Evolutionary conservation across 2,888 invertebrate genomes (phyloP).

Genomic region (Cheilosia vernalis): DNA sequence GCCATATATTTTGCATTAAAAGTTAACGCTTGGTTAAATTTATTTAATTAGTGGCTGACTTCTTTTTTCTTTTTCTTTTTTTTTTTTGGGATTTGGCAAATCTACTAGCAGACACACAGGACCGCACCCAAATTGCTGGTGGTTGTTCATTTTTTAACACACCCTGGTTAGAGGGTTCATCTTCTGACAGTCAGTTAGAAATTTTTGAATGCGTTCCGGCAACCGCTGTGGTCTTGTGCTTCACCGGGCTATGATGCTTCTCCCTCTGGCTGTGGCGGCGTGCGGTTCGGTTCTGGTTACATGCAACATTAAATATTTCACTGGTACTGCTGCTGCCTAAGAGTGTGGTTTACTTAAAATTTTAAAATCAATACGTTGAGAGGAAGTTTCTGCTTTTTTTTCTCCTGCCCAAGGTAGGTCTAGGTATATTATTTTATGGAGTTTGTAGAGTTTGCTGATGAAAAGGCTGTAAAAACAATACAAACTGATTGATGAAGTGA

Average conservation of each 20-base stretch:
- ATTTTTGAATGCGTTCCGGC: constrained; percentile 56
- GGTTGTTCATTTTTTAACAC: constrained; percentile 61
- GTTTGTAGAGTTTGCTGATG: constrained; percentile 35
- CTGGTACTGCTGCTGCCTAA: constrained; percentile 21
- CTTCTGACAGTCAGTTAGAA: constrained; percentile 55
- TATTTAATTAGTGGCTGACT: constrained; percentile 78
- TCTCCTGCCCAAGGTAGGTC: neutral
- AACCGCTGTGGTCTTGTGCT: constrained; percentile 56
- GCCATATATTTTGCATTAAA: constrained; percentile 76
- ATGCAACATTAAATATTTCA: constrained; percentile 64
- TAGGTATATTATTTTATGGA: constrained; percentile 18
- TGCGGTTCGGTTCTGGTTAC: constrained; percentile 36
- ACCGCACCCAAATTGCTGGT: constrained; percentile 70
- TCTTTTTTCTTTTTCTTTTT: constrained; percentile 66
- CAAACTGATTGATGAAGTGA: constrained; percentile 64
- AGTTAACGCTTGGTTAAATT: constrained; percentile 78
- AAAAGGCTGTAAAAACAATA: constrained; percentile 65
- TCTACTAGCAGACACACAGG: constrained; percentile 46
- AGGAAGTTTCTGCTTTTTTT: constrained; percentile 4
- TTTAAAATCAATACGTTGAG: constrained; percentile 41
- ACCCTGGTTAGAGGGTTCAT: constrained; percentile 49
- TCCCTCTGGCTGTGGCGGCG: neutral
- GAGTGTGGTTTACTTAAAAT: constrained; percentile 38
- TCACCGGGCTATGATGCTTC: constrained; percentile 4
- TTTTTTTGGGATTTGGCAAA: constrained; percentile 63